Percentiles rank a stretch among this genome's conserved stretches.
These are phyloP conservation scores for Oceanodroma tethys DNA, from an alignment of 2,113 vertebrate species.

Conservation along the genomic window DNA sequence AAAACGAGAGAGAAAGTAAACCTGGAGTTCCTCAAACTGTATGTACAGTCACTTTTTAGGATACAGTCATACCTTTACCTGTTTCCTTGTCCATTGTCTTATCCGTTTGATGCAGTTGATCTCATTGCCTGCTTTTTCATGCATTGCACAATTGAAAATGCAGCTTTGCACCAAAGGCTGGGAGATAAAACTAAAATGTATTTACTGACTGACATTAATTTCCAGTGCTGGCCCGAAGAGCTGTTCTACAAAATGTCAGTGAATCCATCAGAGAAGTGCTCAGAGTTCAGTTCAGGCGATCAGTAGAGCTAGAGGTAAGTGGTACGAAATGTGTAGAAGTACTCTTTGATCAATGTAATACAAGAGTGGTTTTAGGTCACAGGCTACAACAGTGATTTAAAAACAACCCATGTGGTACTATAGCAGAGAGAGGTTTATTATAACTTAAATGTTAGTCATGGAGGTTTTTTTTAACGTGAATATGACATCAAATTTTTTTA, in stretches of 20 bases:
- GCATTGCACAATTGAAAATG: neutral
- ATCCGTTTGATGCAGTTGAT: neutral
- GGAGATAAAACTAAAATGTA: neutral
- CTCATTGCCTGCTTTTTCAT: neutral
- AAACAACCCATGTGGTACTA: neutral
- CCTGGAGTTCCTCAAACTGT: neutral
- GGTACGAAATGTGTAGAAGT: neutral
- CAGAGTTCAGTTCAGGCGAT: slow-evolving; percentile 83
- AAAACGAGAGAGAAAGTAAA: neutral
- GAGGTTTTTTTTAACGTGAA: neutral
- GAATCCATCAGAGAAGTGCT: slow-evolving; percentile 85
- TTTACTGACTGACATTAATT: slow-evolving; percentile 44
- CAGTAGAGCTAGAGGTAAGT: slow-evolving; percentile 90
- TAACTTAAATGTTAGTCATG: neutral
- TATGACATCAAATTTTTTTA: neutral
- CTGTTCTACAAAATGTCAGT: slow-evolving; percentile 83
- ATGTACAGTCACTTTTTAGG: neutral
- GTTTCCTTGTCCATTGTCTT: neutral
- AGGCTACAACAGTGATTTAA: neutral
- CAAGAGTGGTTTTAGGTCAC: neutral
- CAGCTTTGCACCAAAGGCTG: neutral
- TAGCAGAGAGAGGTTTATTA: neutral
- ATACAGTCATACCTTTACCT: neutral
- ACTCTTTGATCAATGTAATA: neutral
- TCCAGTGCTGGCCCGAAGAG: slow-evolving; percentile 83